Evolutionary conservation across 1,140 invertebrate genomes (phyloP), one percentile per base, ranked within the genome.

Genomic region (Aphelinus atriplicis): DNA sequence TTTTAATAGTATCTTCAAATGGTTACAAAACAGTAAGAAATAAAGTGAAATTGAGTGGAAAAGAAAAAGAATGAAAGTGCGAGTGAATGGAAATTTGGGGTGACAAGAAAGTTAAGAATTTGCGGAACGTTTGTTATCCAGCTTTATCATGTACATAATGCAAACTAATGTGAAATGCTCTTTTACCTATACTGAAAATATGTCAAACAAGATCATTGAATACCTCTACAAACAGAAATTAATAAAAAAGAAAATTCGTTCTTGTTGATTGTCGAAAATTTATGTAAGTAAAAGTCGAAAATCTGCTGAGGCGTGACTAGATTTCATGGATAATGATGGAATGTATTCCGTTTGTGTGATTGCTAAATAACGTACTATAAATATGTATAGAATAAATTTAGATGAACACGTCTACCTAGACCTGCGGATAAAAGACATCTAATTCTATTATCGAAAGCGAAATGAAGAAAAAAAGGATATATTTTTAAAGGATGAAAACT

Each of bases 401-500:
- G 53, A 73, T 46, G 46, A 65, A 47, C n/a, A 53, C 7, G n/a
- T 73, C 55, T 58, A 65, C n/a, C 10, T 72, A 64, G 53, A 72
- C n/a, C 9, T 72, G 9, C 10, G 55, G 56, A 57, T 26, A 57
- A 65, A 48, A 66, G 7, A n/a, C 57, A 42, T 57, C 50, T 58
- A 61, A 69, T 60, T 66, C 56, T 7, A 0, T 4, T 42, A 47
- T 48, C 53, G 5, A 68, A 45, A 51, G 42, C 47, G 48, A 68
- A 61, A 46, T 9, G 60, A 48, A 53, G 4, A 66, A 66, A 78
- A 84, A 77, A 80, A 80, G 80, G 80, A 83, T 84, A 84, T 83
- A 83, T 84, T 84, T 84, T 84, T 81, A 82, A 83, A 81, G 61
- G 58, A 71, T 53, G 26, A 7, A 70, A 53, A 55, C 7, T 2